Evolutionary conservation across 2,797 vertebrate genomes (phyloP).

Genomic region (Scolopax rusticola): DNA sequence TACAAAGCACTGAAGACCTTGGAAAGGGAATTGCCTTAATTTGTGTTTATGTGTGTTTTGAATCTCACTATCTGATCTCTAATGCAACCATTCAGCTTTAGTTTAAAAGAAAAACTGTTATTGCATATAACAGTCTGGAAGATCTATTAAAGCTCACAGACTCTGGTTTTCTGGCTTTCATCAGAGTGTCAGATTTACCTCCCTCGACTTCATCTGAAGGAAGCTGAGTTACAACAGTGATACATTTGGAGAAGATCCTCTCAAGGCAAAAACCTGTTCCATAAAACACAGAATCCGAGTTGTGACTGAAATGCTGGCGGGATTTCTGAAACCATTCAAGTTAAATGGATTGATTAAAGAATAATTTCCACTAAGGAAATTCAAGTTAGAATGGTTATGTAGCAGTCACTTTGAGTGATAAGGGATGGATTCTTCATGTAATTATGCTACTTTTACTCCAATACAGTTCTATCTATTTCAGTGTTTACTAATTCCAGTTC

Average conservation of each 20-base stretch:
- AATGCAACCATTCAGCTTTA: background rate
- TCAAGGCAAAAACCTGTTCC: slow-evolving; percentile 44
- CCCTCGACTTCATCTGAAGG: background rate
- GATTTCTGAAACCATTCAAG: slow-evolving; percentile 29
- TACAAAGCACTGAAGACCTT: background rate
- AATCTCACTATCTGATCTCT: background rate
- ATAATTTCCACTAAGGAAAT: slow-evolving; percentile 43
- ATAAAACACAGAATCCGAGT: slow-evolving; percentile 34
- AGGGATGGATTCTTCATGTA: background rate
- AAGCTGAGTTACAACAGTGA: slow-evolving; percentile 40
- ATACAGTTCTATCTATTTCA: background rate
- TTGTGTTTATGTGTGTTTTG: background rate
- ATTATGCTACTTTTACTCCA: slow-evolving; percentile 5
- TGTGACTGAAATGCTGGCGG: background rate
- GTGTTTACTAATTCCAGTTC: slow-evolving; percentile 64
- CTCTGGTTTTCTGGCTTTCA: background rate
- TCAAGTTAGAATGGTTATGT: background rate
- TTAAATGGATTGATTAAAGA: slow-evolving; percentile 51
- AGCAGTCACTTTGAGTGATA: slow-evolving; percentile 23
- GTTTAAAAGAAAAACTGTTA: background rate
- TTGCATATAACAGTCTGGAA: background rate
- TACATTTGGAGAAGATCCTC: slow-evolving; percentile 14
- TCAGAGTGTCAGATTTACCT: slow-evolving; percentile 14
- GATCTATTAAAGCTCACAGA: background rate
- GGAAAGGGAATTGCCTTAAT: slow-evolving; percentile 5